A percentile compares a stretch with the other conserved stretches of the same genome.
Conservation (phyloP, 2,888 invertebrate genomes). For the Dilophus febrilis region DNA sequence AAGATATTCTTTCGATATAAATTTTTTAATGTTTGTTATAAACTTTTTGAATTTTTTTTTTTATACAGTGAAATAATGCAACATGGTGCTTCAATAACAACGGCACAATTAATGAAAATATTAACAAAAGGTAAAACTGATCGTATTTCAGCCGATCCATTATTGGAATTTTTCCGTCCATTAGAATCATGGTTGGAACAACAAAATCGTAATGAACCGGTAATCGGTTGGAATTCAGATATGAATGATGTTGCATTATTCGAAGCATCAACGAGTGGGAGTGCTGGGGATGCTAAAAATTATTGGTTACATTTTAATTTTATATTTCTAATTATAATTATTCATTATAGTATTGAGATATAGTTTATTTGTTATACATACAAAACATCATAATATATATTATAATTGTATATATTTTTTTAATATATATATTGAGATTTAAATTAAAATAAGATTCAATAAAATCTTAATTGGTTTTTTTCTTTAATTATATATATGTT, state of each 20-base stretch:
- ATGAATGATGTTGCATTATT: conserved; percentile 47
- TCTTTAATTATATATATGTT: no score
- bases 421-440: no score
- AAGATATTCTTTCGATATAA: neutral
- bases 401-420: no score
- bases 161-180: conserved; percentile 70
- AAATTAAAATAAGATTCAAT: no score
- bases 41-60: neutral
- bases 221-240: conserved; percentile 59
- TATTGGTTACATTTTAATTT: no score
- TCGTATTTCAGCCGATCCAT: conserved; percentile 54
- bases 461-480: no score
- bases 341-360: no score
- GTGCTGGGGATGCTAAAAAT: no score
- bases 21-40: neutral
- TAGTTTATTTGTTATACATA: no score
- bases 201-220: conserved; percentile 51
- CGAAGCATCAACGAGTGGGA: conserved; percentile 5
- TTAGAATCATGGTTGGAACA: conserved; percentile 59
- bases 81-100: conserved; percentile 45
- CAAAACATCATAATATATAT: no score
- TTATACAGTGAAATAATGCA: conserved; percentile 47
- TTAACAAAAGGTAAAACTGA: conserved; percentile 54
- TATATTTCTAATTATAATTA: no score
- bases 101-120: conserved; percentile 53